Percentiles rank a stretch among this genome's conserved stretches.
These are phyloP conservation scores for Eolophus roseicapilla DNA, from an alignment of 2,113 vertebrate genomes.

Conservation along the genomic window DNA sequence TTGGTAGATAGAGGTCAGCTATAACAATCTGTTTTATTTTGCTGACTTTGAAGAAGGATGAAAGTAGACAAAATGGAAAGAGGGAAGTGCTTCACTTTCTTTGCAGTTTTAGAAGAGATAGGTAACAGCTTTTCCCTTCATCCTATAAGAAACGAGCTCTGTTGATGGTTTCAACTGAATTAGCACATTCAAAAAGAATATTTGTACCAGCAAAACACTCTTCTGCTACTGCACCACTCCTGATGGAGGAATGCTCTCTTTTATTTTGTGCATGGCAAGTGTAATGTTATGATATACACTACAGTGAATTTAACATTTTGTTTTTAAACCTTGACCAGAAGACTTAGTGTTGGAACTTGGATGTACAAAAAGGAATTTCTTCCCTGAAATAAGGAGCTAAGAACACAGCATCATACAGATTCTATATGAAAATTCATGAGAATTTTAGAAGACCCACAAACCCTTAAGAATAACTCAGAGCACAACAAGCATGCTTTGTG, in stretches of 20 bases:
- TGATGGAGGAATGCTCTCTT: not conserved
- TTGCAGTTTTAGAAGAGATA: not conserved
- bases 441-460: not conserved
- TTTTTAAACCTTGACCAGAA: not conserved
- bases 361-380: not conserved
- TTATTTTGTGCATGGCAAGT: not conserved
- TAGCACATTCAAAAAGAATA: not conserved
- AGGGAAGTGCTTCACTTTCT: not conserved
- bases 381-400: not conserved
- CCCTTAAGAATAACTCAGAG: not conserved
- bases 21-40: not conserved
- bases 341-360: not conserved
- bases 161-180: not conserved
- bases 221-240: not conserved
- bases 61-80: not conserved
- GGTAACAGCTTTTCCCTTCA: not conserved
- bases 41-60: not conserved
- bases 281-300: not conserved
- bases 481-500: not conserved
- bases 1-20: not conserved
- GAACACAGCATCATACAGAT: not conserved
- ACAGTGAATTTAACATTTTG: not conserved
- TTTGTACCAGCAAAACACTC: not conserved
- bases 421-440: not conserved
- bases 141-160: not conserved